These are phyloP conservation scores for Alsophila aescularia DNA, from an alignment of 2,888 invertebrate genomes.

Conservation along the genomic window DNA sequence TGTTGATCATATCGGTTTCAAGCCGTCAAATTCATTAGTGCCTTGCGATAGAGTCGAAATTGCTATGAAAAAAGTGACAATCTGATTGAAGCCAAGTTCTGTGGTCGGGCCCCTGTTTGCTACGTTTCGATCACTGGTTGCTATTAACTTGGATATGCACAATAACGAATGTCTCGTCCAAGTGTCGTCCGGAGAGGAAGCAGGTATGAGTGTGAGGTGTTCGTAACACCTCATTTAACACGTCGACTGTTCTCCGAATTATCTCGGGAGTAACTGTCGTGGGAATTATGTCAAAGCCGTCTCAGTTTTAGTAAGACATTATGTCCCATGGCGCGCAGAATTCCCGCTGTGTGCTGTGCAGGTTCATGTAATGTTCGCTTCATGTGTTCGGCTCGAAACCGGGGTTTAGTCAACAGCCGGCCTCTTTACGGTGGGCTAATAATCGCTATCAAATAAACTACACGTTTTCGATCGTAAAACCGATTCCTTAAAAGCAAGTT, in stretches of 20 bases:
- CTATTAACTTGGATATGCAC: neutral
- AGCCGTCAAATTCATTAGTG: too few relatives aligned
- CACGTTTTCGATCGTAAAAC: slow-evolving; percentile 41
- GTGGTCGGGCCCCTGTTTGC: too few relatives aligned
- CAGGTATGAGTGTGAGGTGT: neutral
- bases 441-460: slow-evolving; percentile 8
- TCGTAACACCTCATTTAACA: neutral
- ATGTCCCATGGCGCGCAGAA: neutral
- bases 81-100: too few relatives aligned
- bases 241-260: neutral
- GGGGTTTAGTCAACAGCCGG: neutral
- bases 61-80: too few relatives aligned
- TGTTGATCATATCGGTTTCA: too few relatives aligned
- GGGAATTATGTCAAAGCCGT: slow-evolving; percentile 11
- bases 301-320: neutral
- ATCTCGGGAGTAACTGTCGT: slow-evolving; percentile 8
- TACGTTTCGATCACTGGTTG: neutral
- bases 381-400: neutral
- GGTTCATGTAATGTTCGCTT: neutral
- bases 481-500: slow-evolving; percentile 18
- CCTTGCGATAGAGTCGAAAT: too few relatives aligned
- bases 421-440: neutral
- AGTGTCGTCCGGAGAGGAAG: neutral
- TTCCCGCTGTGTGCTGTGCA: slow-evolving; percentile 2
- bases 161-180: neutral